Conservation (phyloP, 2,797 vertebrate genomes). For the Xerus rutilus region DNA sequence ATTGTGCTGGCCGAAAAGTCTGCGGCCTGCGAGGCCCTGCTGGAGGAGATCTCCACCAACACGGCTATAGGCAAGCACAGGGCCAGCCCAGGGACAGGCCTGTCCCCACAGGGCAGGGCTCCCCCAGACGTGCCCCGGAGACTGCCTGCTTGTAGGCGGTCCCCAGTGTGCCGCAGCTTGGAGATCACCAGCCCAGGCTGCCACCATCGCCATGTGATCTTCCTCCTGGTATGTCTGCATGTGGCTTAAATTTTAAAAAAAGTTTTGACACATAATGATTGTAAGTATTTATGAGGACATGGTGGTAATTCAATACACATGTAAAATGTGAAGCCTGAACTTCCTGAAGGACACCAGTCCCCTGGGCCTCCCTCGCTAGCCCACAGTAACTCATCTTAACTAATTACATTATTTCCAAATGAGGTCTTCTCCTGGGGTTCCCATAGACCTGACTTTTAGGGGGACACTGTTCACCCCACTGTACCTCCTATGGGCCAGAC, state of each 20-base stretch:
- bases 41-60: constrained; percentile 93
- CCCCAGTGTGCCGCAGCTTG: too few species aligned
- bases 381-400: not conserved
- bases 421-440: not conserved
- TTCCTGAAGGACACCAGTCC: not conserved
- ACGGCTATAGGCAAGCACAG: constrained; percentile 91
- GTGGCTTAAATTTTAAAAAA: too few species aligned
- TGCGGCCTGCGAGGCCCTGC: constrained; percentile 92
- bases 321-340: not conserved
- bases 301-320: not conserved
- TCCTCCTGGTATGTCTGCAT: too few species aligned
- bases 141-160: not conserved
- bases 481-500: not conserved
- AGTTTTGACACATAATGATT: too few species aligned
- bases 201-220: not conserved
- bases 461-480: not conserved
- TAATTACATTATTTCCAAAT: not conserved
- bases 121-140: not conserved
- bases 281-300: not conserved
- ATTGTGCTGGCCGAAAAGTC: constrained; percentile 96
- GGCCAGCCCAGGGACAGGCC: rapidly evolving
- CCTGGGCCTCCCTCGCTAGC: not conserved
- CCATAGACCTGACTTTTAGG: too few species aligned
- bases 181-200: not conserved
- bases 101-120: not conserved